Conservation (phyloP, 2,797 vertebrate species). For the Arremon brunneinucha region DNA sequence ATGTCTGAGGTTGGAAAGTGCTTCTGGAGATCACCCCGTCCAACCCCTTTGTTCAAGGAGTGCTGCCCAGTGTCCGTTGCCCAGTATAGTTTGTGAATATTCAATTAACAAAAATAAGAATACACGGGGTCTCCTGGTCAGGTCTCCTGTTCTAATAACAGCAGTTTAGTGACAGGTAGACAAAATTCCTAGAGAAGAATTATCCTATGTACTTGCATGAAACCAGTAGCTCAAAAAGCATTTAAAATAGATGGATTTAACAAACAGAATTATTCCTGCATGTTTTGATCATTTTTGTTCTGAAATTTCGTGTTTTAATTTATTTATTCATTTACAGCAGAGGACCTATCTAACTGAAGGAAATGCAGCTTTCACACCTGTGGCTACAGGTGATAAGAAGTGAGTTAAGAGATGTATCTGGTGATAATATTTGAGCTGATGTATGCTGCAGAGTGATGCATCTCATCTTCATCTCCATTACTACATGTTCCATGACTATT, state of each 20-base stretch:
- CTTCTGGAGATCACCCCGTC: neutral
- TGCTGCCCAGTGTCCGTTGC: neutral
- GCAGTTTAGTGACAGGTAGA: neutral
- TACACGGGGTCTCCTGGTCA: neutral
- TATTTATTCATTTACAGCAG: neutral
- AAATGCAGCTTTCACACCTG: neutral
- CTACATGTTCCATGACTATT: neutral
- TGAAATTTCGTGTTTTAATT: neutral
- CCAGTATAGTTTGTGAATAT: neutral
- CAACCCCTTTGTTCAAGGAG: neutral
- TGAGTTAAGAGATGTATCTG: neutral
- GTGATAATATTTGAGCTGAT: neutral
- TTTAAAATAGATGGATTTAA: neutral
- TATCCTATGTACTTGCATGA: neutral
- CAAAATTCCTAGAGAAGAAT: neutral
- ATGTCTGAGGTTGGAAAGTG: neutral
- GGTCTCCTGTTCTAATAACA: neutral
- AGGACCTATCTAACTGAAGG: neutral
- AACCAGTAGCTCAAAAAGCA: neutral
- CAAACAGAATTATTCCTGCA: neutral
- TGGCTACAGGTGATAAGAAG: neutral
- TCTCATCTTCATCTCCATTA: neutral
- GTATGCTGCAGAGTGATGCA: neutral
- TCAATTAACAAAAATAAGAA: neutral
- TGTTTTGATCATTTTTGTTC: neutral